Conservation (phyloP, 1,140 invertebrate species). For the Prorops nasuta region DNA sequence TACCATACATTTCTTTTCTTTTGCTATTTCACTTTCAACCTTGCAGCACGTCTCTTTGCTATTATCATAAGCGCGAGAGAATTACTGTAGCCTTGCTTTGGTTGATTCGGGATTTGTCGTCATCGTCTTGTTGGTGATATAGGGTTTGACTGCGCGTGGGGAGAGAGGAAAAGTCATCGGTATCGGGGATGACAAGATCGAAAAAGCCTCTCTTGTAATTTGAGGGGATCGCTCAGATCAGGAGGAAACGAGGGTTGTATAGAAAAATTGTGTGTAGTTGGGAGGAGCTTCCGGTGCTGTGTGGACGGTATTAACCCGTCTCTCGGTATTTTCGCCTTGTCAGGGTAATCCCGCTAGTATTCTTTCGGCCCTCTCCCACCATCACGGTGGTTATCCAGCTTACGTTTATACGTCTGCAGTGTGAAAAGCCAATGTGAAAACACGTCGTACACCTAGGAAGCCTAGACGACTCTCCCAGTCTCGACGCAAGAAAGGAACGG, state of each 20-base stretch:
- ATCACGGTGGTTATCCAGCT: background rate
- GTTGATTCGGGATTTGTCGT: too few relatives aligned
- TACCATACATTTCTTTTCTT: too few relatives aligned
- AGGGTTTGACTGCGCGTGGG: background rate
- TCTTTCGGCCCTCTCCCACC: background rate
- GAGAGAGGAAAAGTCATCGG: background rate
- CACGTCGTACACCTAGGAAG: too few relatives aligned
- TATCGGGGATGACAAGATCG: too few relatives aligned
- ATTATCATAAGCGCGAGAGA: too few relatives aligned
- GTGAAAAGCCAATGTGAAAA: background rate
- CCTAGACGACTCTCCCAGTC: background rate
- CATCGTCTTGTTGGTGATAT: background rate
- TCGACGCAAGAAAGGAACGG: background rate
- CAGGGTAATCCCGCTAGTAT: conserved; percentile 30
- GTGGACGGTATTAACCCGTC: conserved; percentile 31
- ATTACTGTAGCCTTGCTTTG: too few relatives aligned
- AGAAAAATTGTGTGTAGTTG: conserved; percentile 25
- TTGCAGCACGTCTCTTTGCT: too few relatives aligned
- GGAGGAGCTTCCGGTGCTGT: conserved; percentile 17
- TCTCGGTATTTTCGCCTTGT: conserved; percentile 25
- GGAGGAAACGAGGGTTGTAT: conserved; percentile 6
- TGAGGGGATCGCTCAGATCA: background rate
- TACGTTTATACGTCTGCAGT: conserved; percentile 2
- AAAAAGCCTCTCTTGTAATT: background rate
- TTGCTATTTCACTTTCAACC: too few relatives aligned